A percentile compares a stretch with the other conserved stretches of the same genome.
These are phyloP conservation scores for Bettongia penicillata DNA, from an alignment of 2,113 vertebrate genomes.

Conservation along the genomic window DNA sequence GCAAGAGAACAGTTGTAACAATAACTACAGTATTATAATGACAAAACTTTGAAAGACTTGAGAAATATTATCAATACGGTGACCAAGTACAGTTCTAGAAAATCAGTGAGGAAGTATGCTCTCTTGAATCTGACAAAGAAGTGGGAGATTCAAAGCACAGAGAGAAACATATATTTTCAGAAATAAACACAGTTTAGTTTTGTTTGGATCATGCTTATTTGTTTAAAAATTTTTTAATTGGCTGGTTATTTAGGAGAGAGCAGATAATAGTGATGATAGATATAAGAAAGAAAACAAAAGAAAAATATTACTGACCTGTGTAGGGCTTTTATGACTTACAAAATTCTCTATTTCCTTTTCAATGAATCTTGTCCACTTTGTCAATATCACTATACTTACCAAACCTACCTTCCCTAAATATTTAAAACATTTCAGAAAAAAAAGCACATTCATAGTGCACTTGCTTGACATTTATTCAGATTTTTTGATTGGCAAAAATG, in stretches of 20 bases:
- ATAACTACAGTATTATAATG: neutral
- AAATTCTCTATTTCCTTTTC: neutral
- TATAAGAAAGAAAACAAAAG: neutral
- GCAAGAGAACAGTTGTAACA: neutral
- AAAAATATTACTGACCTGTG: neutral
- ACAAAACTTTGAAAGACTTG: neutral
- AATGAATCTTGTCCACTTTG: neutral
- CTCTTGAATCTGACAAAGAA: neutral
- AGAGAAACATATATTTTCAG: neutral
- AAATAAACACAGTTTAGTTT: neutral
- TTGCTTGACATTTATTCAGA: constrained; percentile 74
- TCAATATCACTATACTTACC: neutral
- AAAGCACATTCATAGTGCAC: constrained; percentile 61
- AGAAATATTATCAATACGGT: neutral
- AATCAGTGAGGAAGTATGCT: neutral
- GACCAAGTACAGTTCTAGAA: neutral
- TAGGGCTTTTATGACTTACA: neutral
- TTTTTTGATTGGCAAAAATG: constrained; percentile 70
- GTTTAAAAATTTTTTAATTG: neutral
- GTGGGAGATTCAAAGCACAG: neutral
- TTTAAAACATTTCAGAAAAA: constrained; percentile 66
- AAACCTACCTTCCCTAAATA: constrained; percentile 48
- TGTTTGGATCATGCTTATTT: neutral
- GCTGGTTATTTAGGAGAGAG: neutral
- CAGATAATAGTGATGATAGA: neutral